Base-by-base conservation (phyloP, 2,888 invertebrate species). In the Parnassius smintheus region DNA sequence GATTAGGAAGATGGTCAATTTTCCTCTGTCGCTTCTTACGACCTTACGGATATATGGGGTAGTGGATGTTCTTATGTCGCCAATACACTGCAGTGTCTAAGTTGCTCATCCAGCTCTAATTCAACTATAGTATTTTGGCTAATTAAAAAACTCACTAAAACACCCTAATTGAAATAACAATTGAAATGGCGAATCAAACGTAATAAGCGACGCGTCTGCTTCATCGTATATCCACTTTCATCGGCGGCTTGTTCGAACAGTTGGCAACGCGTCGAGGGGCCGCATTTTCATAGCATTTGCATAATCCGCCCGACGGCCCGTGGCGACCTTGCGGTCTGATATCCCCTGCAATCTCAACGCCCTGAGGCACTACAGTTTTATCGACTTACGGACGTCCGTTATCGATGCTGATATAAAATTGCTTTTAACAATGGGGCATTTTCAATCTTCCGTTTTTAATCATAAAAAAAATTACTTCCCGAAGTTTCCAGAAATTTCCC, bases 271-370 rank as follows among this genome's bases (percentile, higher is more conserved):
- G 52, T 49, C 56, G 45, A 56, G 64, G 56, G 60, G 44, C 56
- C 74, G 76, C 77, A 81, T 83, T 85, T 83, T 83, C 80, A 82
- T 83, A 82, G 73, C 73, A 86, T 86, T 86, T 80, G 78, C 86
- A 86, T 86, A 86, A 86, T 86, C 82, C 78, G 57, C 25, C 65
- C 53, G 25, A 58, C 50, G 60, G 59, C 59, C 56, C 59, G 66
- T 61, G 56, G 61, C 64, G 50, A 54, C 56, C 61, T 56, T 44
- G 59, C 57, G 64, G 57, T 57, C 57, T 58, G 53, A 56, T 42
- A 35, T 41, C 50, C 56, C 56, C 65, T 62, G 59, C 52, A 59
- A 59, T 56, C 62, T 41, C 13, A 51, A 48, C 59, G 59, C 56
- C 49, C 45, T 52, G 18, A 59, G 59, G 58, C 62, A 48, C 51